Conservation (phyloP, 2,888 invertebrate genomes). For the Marasmarcha lunaedactyla region DNA sequence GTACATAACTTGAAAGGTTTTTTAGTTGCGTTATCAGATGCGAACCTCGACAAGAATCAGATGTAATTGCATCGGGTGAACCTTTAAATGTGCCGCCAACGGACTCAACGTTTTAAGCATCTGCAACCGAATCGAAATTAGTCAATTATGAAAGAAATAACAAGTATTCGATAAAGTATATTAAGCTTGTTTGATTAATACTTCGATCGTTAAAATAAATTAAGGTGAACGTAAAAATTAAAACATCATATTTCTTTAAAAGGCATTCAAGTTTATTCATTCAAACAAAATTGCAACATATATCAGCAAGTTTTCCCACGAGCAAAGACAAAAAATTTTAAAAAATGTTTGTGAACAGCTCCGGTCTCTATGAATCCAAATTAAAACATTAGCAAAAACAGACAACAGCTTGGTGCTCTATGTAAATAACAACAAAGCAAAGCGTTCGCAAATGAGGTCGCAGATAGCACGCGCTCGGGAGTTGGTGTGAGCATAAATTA, state of each 20-base stretch:
- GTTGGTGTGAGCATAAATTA: slow-evolving; percentile 65
- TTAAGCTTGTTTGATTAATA: not conserved
- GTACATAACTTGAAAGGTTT: slow-evolving; percentile 35
- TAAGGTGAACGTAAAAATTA: no score
- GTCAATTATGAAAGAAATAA: slow-evolving; percentile 13
- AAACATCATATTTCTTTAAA: no score
- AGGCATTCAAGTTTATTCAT: no score
- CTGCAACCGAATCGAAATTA: slow-evolving; percentile 18
- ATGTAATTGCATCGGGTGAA: slow-evolving; percentile 49
- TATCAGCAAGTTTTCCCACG: no score
- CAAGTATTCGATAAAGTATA: not conserved
- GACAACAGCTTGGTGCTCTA: slow-evolving; percentile 26
- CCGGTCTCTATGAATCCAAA: not conserved
- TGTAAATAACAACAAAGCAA: slow-evolving; percentile 47
- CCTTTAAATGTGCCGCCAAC: slow-evolving; percentile 45
- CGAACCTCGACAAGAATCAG: slow-evolving; percentile 44
- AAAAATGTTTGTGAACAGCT: not conserved
- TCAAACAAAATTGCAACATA: no score
- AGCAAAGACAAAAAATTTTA: no score
- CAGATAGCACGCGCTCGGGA: slow-evolving; percentile 52
- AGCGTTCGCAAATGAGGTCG: slow-evolving; percentile 56
- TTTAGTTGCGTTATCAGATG: slow-evolving; percentile 54
- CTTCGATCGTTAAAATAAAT: not conserved
- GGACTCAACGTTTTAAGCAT: slow-evolving; percentile 21
- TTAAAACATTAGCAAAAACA: slow-evolving; percentile 2